phyloP scores from a whole-genome alignment of 2,113 vertebrate species.

The Cottus gobio region DNA sequence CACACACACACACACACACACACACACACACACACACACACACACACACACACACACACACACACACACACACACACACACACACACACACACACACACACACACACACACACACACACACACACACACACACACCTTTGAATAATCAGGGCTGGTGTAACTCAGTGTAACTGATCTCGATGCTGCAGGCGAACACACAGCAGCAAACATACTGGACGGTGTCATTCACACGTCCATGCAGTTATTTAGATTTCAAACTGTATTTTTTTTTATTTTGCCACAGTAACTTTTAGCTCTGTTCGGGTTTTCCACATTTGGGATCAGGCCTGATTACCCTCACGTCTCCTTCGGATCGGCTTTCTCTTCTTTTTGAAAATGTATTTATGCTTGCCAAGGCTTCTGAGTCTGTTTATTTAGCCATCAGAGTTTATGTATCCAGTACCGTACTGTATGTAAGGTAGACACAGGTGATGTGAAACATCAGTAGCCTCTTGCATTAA shows the following conservation, averaged over 20 bases:
- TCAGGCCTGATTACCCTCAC: no score
- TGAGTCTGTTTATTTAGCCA: not conserved
- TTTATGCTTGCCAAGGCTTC: not conserved
- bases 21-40: conserved; percentile 2
- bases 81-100: not conserved
- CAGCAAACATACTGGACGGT: not conserved
- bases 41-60: not conserved
- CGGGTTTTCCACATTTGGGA: not conserved
- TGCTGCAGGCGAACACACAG: not conserved
- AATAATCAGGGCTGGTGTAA: conserved; percentile 47
- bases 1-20: not conserved
- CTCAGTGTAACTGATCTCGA: conserved; percentile 26
- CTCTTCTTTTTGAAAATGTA: not conserved
- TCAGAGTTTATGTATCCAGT: not conserved
- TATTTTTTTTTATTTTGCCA: not conserved
- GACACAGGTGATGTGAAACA: not conserved
- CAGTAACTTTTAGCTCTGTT: not conserved
- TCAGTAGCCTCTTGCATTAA: not conserved
- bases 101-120: not conserved
- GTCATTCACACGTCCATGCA: not conserved
- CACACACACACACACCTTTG: not conserved
- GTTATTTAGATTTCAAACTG: not conserved
- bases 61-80: not conserved
- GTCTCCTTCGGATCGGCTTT: not conserved
- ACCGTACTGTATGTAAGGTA: not conserved